Base-by-base conservation (phyloP, 2,797 vertebrate genomes). In the Distichodus sexfasciatus region DNA sequence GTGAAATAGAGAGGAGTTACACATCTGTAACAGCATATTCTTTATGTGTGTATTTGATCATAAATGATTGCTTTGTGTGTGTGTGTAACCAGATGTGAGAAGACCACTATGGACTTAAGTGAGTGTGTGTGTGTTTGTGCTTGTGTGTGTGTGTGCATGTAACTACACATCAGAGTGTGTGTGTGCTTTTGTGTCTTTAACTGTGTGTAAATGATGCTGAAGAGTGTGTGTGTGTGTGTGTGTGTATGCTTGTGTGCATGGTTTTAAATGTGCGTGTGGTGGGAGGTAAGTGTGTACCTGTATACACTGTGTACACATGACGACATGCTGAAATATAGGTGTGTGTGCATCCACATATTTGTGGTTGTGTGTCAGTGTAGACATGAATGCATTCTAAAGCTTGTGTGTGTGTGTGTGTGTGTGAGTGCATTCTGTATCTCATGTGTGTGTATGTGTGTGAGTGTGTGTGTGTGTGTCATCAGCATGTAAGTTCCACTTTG, bases 401-500 rank as follows among this genome's bases (percentile, higher is more conserved):
- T 5, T 26, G 6, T 40, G 11, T 41, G n/a, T n/a, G 5, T 58
- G 43, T 55, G 47, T 48, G 33, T 68, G 41, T 24, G 11, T 48
- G 11, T 68, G 19, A 28, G 38, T 10, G 7, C 6, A 1, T 23
- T 48, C 15, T 2, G 2, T 31, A 68, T 43, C 58, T 69, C 38
- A 51, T 54, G 68, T 40, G n/a, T n/a, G n/a, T n/a, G n/a, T n/a
- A n/a, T n/a, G n/a, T n/a, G n/a, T n/a, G n/a, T n/a, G n/a, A n/a
- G n/a, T n/a, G n/a, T 41, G 19, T 24, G 17, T 47, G 19, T 55
- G 50, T 58, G 33, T 50, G 59, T 23, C 57, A 24, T 72, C 67
- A 7, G 60, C 53, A 72, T 76, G 70, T 15, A 43, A 59, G 46
- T 46, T 43, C 60, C 58, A 66, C 65, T 68, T 64, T 75, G 50